Conservation (phyloP, 2,113 vertebrate genomes). For the Thamnaconus septentrionalis region DNA sequence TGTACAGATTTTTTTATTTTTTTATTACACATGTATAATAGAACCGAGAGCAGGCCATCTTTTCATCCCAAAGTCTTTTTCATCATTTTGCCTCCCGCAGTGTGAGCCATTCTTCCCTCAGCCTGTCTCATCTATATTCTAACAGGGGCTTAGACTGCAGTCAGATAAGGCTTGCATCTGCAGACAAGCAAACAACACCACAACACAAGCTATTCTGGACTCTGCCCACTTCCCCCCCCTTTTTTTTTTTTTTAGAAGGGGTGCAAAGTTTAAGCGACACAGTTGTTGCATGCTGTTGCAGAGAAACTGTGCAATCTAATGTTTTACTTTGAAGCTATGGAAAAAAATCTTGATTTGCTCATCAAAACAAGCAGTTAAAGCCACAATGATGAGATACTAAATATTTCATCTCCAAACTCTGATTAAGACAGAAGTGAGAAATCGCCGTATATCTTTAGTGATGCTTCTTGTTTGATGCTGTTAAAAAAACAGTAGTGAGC, state of each 20-base stretch:
- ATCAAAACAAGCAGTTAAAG: no score
- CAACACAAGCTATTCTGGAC: conserved; percentile 20
- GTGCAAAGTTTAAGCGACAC: no score
- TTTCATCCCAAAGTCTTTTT: conserved; percentile 48
- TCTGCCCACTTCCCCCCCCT: background rate
- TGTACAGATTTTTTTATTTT: conserved; percentile 27
- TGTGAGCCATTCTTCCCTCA: conserved; percentile 16
- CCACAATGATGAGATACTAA: no score
- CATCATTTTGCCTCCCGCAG: conserved; percentile 32
- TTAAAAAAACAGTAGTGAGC: no score
- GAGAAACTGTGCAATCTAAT: no score
- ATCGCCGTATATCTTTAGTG: no score
- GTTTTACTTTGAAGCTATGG: no score
- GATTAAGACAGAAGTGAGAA: no score
- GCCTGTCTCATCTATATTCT: conserved; percentile 40
- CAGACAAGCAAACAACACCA: conserved; percentile 31
- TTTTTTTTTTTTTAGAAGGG: background rate
- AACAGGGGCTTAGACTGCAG: conserved; percentile 21
- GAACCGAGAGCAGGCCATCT: conserved; percentile 22
- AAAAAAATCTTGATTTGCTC: no score
- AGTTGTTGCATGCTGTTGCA: no score
- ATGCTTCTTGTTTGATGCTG: no score
- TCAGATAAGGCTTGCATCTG: conserved; percentile 31
- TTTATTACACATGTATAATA: conserved; percentile 22
- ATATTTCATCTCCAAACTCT: no score